phyloP scores from a whole-genome alignment of 2,888 invertebrate genomes.

The Proisotoma minuta region DNA sequence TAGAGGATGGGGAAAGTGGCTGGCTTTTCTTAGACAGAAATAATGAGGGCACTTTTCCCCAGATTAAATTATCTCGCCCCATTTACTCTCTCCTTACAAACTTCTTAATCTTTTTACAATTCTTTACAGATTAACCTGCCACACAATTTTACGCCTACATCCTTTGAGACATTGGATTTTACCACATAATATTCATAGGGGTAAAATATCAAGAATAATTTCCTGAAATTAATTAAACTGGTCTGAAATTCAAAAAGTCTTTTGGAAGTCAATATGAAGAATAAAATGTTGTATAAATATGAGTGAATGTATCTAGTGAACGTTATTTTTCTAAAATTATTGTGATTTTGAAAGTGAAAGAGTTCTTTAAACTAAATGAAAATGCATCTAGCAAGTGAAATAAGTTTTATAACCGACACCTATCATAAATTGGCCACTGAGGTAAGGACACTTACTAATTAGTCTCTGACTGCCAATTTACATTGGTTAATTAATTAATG shows the following conservation, averaged over 20 bases:
- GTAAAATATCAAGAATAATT: no score
- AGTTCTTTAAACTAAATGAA: constrained; percentile 15
- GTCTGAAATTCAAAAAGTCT: no score
- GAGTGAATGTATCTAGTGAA: no score
- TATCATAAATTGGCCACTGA: constrained; percentile 86
- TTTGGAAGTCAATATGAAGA: no score
- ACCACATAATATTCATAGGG: no score
- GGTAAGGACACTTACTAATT: constrained; percentile 25
- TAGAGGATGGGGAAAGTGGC: background rate
- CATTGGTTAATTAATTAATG: no score
- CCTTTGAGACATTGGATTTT: no score
- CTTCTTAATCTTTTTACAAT: background rate
- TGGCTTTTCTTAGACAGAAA: background rate
- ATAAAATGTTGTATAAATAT: no score
- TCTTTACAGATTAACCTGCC: no score
- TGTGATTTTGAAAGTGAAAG: background rate
- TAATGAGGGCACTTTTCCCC: constrained; percentile 11
- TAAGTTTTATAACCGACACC: constrained; percentile 66
- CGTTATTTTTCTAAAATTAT: no score
- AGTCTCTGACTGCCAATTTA: background rate
- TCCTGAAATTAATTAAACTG: no score
- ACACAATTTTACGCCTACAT: background rate
- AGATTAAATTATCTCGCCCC: constrained; percentile 15
- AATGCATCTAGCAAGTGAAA: constrained; percentile 47
- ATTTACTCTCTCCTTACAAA: constrained; percentile 8